Evolutionary conservation across 2,113 vertebrate genomes (phyloP), one percentile per base, ranked within the genome.

Genomic region (Archilochus colubris): DNA sequence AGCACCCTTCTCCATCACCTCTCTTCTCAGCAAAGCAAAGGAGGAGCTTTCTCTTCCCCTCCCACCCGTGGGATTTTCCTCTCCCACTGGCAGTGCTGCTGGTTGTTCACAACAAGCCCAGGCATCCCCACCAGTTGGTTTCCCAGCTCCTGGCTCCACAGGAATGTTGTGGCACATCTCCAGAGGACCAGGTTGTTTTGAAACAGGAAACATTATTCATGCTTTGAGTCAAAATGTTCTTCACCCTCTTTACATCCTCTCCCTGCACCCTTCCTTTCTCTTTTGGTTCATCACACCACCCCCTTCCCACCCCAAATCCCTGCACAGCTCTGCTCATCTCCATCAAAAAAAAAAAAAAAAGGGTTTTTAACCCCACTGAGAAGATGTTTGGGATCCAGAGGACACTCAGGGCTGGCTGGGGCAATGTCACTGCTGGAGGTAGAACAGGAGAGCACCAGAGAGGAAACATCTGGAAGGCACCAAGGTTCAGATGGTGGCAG

Each of bases 121-220:
- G 58, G 46, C 4, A 0, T 36, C 48, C 19, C 67, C 1, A 1
- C 0, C 13, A 78, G 67, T 13, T 21, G 2, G 33, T 25, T 53
- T 89, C 63, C 62, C 3, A 6, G 19, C 7, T 8, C 38, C 61
- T 70, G 81, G 48, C 83, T 89, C 91, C 66, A 38, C 81, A 51
- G 81, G 77, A 75, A 89, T 67, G 40, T 40, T 40, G 40, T 40
- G 62, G 28, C 79, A 59, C 15, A 12, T 33, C 31, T 63, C 73
- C 74, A 40, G 59, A 77, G 50, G 51, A 12, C 11, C 57, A 0
- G 21, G 43, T 68, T 9, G 13, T 63, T 74, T 85, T 8, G 1
- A 78, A 88, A 68, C 0, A 8, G 77, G 77, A 89, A 74, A 67
- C 31, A 15, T 90, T 57, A 48, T 18, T 67, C 64, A 62, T 8